phyloP scores from a whole-genome alignment of 2,888 invertebrate genomes.

The Drosophila kambysellisi region DNA sequence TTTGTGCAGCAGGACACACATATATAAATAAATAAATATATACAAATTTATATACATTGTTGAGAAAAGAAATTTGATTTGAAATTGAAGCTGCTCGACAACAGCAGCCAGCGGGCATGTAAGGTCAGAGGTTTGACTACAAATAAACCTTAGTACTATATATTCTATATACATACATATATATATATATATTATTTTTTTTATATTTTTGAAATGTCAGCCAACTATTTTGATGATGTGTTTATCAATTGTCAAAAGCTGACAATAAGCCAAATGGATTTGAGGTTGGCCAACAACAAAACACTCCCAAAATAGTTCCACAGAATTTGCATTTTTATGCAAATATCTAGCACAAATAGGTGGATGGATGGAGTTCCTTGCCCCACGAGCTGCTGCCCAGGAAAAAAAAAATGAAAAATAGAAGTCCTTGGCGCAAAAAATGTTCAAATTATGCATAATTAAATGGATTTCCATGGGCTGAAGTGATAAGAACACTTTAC shows the following conservation, averaged over 20 bases:
- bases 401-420: constrained; percentile 2
- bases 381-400: background rate
- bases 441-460: constrained; percentile 70
- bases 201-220: constrained; percentile 3
- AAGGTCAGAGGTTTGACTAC: constrained; percentile 22
- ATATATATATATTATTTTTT: constrained; percentile 4
- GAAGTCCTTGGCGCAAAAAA: constrained; percentile 35
- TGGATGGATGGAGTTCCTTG: constrained; percentile 15
- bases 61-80: constrained; percentile 62
- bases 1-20: constrained; percentile 40
- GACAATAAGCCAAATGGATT: constrained; percentile 65
- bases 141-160: background rate
- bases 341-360: constrained; percentile 52
- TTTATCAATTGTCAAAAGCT: constrained; percentile 63
- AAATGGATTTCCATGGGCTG: constrained; percentile 57
- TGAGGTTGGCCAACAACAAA: constrained; percentile 35
- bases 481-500: constrained; percentile 54
- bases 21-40: constrained; percentile 11
- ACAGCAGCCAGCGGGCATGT: constrained; percentile 11
- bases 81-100: constrained; percentile 48
- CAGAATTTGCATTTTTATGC: constrained; percentile 59
- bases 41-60: constrained; percentile 34
- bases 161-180: constrained; percentile 13
- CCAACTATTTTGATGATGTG: constrained; percentile 58
- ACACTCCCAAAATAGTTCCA: constrained; percentile 35